Evolutionary conservation across 2,113 vertebrate species (phyloP).

Genomic region (Poeciliopsis prolifica): DNA sequence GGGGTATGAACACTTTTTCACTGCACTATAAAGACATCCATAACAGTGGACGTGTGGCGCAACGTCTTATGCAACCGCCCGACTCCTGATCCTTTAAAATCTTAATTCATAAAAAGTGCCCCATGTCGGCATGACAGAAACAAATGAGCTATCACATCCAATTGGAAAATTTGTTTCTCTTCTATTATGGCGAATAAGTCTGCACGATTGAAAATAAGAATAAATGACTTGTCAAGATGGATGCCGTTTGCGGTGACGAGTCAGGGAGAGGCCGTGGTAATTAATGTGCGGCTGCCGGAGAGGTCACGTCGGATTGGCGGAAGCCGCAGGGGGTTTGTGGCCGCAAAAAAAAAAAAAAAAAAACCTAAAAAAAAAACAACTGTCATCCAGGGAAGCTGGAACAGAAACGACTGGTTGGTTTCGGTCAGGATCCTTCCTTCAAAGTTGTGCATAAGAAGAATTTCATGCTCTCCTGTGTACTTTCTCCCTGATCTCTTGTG

Average conservation of each 20-base stretch:
- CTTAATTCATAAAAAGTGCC: constrained; percentile 36
- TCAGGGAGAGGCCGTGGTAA: constrained; percentile 9
- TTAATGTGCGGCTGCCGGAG: constrained; percentile 35
- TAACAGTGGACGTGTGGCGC: constrained; percentile 23
- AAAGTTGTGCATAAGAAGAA: constrained; percentile 45
- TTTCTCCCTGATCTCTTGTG: constrained; percentile 21
- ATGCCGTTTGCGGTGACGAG: constrained; percentile 36
- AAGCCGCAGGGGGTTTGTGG: background rate
- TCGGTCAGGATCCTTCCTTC: background rate
- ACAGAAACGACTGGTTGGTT: constrained; percentile 16
- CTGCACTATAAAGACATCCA: background rate
- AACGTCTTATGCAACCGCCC: constrained; percentile 35
- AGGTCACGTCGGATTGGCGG: constrained; percentile 38
- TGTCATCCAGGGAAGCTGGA: constrained; percentile 11
- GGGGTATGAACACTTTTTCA: too few species aligned
- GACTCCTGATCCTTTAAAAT: constrained; percentile 42
- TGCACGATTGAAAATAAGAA: constrained; percentile 55
- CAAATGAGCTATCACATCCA: constrained; percentile 60
- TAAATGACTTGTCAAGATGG: constrained; percentile 55
- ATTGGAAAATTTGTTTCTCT: constrained; percentile 58
- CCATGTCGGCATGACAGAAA: constrained; percentile 47
- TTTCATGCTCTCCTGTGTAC: constrained; percentile 32
- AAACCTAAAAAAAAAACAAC: constrained; percentile 7
- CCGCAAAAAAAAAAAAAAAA: constrained; percentile 1
- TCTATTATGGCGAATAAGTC: constrained; percentile 45